Conservation (phyloP, 1,140 invertebrate genomes). For the Elysia chlorotica region DNA sequence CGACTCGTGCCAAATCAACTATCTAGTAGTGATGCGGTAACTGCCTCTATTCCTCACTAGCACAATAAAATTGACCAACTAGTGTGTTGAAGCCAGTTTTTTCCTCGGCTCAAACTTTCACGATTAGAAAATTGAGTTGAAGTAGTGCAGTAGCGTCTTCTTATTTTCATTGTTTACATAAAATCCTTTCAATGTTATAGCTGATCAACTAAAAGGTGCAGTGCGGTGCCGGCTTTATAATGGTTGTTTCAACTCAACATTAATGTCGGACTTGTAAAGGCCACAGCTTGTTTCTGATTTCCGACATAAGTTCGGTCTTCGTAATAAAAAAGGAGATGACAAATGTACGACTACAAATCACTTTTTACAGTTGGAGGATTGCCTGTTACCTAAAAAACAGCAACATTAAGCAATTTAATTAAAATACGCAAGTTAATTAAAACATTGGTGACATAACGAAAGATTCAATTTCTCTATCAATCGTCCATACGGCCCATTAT, state of each 20-base stretch:
- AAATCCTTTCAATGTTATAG: neutral
- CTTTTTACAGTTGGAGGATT: too few species aligned
- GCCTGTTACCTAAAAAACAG: too few species aligned
- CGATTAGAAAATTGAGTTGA: neutral
- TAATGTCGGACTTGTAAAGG: neutral
- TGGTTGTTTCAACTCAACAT: neutral
- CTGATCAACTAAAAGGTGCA: neutral
- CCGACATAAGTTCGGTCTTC: too few species aligned
- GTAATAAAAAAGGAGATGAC: too few species aligned
- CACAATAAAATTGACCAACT: neutral
- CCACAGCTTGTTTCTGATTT: too few species aligned
- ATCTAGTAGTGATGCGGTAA: neutral
- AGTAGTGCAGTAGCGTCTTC: neutral
- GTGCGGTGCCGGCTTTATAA: neutral
- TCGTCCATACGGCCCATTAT: too few species aligned
- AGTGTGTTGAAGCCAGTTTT: neutral
- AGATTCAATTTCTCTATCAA: too few species aligned
- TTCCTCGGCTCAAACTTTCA: neutral
- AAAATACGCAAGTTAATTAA: too few species aligned
- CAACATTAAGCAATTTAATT: too few species aligned
- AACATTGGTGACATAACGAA: too few species aligned
- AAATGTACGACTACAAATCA: too few species aligned
- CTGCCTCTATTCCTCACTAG: neutral
- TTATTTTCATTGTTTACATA: neutral
- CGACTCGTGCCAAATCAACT: neutral